Base-by-base conservation (phyloP, 2,888 invertebrate genomes). In the Drosophila birchii region DNA sequence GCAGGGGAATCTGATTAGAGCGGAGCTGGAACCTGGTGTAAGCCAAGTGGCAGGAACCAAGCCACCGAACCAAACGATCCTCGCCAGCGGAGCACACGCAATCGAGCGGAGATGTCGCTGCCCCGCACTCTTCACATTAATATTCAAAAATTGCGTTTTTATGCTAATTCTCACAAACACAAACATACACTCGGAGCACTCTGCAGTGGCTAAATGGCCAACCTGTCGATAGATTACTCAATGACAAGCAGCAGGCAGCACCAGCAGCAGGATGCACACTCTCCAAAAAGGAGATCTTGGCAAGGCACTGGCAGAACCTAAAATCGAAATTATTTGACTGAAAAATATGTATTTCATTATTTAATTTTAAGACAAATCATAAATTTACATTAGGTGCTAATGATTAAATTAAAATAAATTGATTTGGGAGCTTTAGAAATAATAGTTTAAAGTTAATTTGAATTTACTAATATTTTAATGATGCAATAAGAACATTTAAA, bases 91-190 rank as follows among this genome's bases (percentile, higher is more conserved):
- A 53, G 51, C 51, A 53, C 51, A 84, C 88, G 88, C 88, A 82
- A 85, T 79, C 73, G 67, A 79, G 75, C 70, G 72, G 89, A 80
- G 87, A 79, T 80, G 88, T 88, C 79, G 89, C 81, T 68, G 75
- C 71, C 51, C 76, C 59, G 57, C 51, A 23, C 51, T 36, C 34
- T 79, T 78, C 86, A 83, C 86, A 91, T 91, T 91, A 91, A 91
- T 91, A 91, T 91, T 92, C 91, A 87, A 91, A 91, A 91, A 92
- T 92, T 91, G 91, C 92, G 91, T 91, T 91, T 91, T 92, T 91
- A 91, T 91, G 91, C 90, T 88, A 91, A 91, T 91, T 91, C 88
- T 83, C 87, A 83, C 53, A 26, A 32, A 29, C 47, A 26, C 18
- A n/a, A 4, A 26, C 23, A 47, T 29, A 20, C 18, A 29, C 47